Evolutionary conservation across 2,888 invertebrate species (phyloP).

Genomic region (Sussaba pulchella): DNA sequence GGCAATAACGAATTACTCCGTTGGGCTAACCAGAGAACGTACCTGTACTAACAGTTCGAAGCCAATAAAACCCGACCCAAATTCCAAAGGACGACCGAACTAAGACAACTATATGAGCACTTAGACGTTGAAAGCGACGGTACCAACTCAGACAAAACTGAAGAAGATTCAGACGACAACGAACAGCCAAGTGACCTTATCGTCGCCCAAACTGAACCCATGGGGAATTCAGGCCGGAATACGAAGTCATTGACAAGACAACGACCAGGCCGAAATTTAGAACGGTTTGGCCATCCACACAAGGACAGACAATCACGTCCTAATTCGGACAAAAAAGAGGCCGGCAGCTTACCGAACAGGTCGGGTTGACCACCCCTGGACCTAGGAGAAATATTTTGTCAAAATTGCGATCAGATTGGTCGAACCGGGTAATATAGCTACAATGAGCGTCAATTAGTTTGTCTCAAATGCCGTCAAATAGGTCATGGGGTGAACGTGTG

Average conservation of each 20-base stretch:
- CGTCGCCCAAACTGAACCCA: neutral
- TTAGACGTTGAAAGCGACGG: constrained; percentile 22
- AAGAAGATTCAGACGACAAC: neutral
- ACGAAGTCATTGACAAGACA: constrained; percentile 36
- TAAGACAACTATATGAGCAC: neutral
- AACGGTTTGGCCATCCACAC: constrained; percentile 1
- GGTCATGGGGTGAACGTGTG: constrained; percentile 20
- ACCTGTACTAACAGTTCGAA: too few species aligned
- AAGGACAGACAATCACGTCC: neutral
- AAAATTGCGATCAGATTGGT: neutral
- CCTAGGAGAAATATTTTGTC: neutral
- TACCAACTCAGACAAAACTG: neutral
- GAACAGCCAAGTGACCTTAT: neutral
- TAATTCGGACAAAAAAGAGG: too few species aligned
- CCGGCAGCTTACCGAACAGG: neutral
- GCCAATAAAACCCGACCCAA: too few species aligned
- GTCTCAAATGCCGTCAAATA: constrained; percentile 14
- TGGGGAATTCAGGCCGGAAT: neutral
- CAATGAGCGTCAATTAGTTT: constrained; percentile 11
- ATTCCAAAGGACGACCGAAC: too few species aligned
- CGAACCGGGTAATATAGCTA: neutral
- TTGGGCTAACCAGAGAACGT: too few species aligned
- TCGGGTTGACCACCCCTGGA: neutral
- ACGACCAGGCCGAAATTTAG: constrained; percentile 24
- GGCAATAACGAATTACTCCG: constrained; percentile 2